Evolutionary conservation across 2,888 invertebrate genomes (phyloP).

Genomic region (Andricus quercusramuli): DNA sequence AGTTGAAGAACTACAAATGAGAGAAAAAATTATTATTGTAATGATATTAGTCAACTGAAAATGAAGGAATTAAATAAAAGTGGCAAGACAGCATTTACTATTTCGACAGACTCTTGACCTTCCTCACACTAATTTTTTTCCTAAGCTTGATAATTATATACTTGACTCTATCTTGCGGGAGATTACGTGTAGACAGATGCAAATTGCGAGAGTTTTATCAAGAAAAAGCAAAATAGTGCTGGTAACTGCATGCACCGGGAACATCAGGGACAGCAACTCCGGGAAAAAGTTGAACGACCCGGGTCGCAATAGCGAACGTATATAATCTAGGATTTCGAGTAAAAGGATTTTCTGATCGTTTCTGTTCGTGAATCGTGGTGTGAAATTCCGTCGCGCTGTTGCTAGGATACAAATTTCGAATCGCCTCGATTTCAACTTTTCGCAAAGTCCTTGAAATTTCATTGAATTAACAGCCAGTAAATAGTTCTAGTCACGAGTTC

Average conservation of each 20-base stretch:
- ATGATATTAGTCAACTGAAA: neutral
- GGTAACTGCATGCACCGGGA: slow-evolving; percentile 57
- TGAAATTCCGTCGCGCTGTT: slow-evolving; percentile 44
- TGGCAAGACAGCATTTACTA: neutral
- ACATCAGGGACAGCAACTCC: slow-evolving; percentile 64
- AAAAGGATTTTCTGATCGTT: slow-evolving; percentile 56
- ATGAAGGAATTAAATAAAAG: slow-evolving; percentile 10
- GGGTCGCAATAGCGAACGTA: slow-evolving; percentile 42
- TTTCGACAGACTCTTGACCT: slow-evolving; percentile 33
- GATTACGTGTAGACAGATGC: slow-evolving; percentile 23
- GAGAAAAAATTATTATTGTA: neutral
- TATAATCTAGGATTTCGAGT: slow-evolving; percentile 49
- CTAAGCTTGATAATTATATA: neutral
- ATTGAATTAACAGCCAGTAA: neutral
- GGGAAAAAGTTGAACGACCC: slow-evolving; percentile 61
- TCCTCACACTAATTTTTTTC: slow-evolving; percentile 1
- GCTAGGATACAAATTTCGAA: slow-evolving; percentile 4
- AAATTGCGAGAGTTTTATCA: slow-evolving; percentile 7
- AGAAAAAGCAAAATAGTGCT: slow-evolving; percentile 35
- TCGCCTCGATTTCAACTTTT: neutral
- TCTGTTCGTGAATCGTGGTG: slow-evolving; percentile 45
- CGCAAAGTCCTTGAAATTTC: slow-evolving; percentile 12
- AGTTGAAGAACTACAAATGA: neutral
- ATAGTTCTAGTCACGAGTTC: neutral
- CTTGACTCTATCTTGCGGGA: neutral